Evolutionary conservation across 2,113 vertebrate species (phyloP), one percentile per base, ranked within the genome.

Genomic region (Ageneiosus marmoratus): DNA sequence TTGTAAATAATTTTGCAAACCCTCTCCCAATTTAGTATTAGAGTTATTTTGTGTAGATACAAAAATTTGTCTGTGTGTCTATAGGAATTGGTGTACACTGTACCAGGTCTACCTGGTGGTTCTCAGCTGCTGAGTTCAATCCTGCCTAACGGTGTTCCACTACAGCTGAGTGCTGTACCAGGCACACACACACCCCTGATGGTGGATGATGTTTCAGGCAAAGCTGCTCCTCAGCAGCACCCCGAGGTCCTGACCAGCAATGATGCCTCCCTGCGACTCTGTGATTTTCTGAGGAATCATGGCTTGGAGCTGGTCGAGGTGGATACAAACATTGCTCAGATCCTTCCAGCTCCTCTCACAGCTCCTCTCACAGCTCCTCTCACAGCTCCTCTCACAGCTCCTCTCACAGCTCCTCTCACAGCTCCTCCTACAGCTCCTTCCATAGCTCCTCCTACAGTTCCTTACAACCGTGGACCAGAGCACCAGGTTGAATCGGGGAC

Each of bases 221-320:
- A 77, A 77, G 20, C 48, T 9, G 12, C 7, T 18, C 75, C 75
- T 56, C 75, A 58, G 22, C 75, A 56, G 20, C 51, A 77, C 75
- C 5, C 53, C 0, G 75, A 77, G 75, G 75, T 77, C 22, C 22
- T 77, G 12, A n/a, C 32, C 34, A 58, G 53, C 53, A 77, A 77
- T 34, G 34, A 22, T 15, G 3, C 53, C 32, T 41, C 75, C 53
- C 24, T 77, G 12, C 34, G 15, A 10, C 56, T 86, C 12, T 32
- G 75, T 5, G 84, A 86, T 48, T 69, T 60, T 20, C 13, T 50
- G 34, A 56, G 50, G 37, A 79, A 60, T 65, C 83, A 74, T 37
- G 82, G 78, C 18, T 48, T 86, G 37, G 63, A 82, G 56, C 83
- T 84, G 74, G 63, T 87, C n/a, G 74, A 82, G 79, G 77, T 87